Base-by-base conservation (phyloP, 2,888 invertebrate genomes). In the Atrina japonica region DNA sequence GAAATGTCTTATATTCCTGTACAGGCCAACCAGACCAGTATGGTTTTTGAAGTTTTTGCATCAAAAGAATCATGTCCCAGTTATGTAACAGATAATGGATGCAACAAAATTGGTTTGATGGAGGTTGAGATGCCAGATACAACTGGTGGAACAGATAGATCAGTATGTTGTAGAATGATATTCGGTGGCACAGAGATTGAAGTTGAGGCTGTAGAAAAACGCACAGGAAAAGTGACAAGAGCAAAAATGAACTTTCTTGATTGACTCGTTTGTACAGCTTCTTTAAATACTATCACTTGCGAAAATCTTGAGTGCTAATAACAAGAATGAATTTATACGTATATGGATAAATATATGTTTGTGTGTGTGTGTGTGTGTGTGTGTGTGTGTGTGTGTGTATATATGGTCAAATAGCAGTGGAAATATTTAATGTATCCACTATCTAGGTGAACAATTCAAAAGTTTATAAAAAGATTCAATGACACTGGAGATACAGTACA, bases 141-240 rank as follows among this genome's bases (percentile, higher is more conserved):
- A 2, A 30, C 45, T 1, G 66, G 52, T 21, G 71, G 71, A 7
- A 29, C 52, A 11, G 52, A 76, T 6, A 63, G 77, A 50, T 45
- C 61, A 27, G 71, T 76, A 0, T 63, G 29, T 5, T 79, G 76
- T 2, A 64, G 60, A 18, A 71, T 81, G 73, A 73, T 75, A 18
- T 79, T 78, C 53, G 81, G 78, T 18, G 79, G 79, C 2, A 77
- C 81, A 0, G 76, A 79, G 49, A 27, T 81, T n/a, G 64, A 75
- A 23, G 76, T 79, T 2, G 55, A 64, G 29, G 77, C 77, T 21
- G 60, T 35, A 9, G 73, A 74, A 9, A 18, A 52, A 40, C 69
- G 61, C 1, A 73, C 78, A 0, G 76, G 71, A 0, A 27, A 63
- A 64, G 55, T 30, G 29, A 64, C 64, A 14, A 40, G 6, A 23